A percentile compares a stretch with the other conserved stretches of the same genome.
These are phyloP conservation scores for Scolopax bukidnonensis DNA, from an alignment of 2,797 vertebrate genomes.

Conservation along the genomic window DNA sequence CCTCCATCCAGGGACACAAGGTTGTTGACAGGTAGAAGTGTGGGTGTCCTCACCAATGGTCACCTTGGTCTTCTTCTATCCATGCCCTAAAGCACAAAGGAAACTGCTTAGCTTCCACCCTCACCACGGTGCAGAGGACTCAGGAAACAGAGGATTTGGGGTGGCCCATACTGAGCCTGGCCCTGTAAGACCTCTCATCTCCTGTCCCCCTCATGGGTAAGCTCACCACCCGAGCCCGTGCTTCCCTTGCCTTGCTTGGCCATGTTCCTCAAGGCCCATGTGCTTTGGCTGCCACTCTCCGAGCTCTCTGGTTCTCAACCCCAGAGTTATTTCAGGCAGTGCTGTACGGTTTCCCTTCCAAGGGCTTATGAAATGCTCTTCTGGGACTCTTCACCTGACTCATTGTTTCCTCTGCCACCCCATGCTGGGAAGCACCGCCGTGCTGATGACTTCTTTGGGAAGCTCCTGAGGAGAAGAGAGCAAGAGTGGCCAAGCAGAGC, in stretches of 20 bases:
- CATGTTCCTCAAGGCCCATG: not conserved
- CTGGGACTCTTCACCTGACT: slow-evolving; percentile 60
- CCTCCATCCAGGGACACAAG: not conserved
- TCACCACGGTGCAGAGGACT: not conserved
- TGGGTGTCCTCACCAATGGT: not conserved
- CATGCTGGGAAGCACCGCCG: slow-evolving; percentile 31
- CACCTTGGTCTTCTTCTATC: not conserved
- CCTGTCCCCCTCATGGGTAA: not conserved
- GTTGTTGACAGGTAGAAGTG: not conserved
- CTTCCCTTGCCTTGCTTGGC: slow-evolving; percentile 21
- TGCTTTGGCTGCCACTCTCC: slow-evolving; percentile 42
- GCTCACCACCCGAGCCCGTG: not conserved
- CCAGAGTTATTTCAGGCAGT: slow-evolving; percentile 53
- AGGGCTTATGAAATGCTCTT: slow-evolving; percentile 43
- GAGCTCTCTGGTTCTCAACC: slow-evolving; percentile 33
- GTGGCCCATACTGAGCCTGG: not conserved
- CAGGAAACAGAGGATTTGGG: not conserved
- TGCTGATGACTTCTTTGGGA: slow-evolving; percentile 49
- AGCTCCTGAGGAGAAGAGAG: slow-evolving; percentile 44
- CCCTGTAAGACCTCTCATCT: not conserved
- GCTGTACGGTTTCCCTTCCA: slow-evolving; percentile 48
- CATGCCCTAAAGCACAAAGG: not conserved
- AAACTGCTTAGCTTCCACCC: not conserved
- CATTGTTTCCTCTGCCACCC: slow-evolving; percentile 60
- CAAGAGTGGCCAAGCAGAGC: not conserved